phyloP scores from a whole-genome alignment of 2,797 vertebrate genomes.

The Huso huso region DNA sequence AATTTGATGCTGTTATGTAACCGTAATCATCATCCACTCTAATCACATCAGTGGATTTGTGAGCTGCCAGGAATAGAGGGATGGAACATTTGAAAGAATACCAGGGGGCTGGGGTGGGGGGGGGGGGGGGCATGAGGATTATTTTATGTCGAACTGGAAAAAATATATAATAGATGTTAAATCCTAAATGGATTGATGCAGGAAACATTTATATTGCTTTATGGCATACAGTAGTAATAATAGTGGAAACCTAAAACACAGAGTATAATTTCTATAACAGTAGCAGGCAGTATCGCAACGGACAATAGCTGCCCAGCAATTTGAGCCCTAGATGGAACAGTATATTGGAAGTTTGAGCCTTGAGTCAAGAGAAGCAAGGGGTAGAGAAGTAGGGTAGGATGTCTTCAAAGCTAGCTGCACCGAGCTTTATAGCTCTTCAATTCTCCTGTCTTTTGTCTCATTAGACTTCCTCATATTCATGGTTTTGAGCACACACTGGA shows the following conservation, averaged over 20 bases:
- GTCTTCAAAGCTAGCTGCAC: too few species aligned
- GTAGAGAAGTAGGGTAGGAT: too few species aligned
- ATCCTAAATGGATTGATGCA: conserved; percentile 13
- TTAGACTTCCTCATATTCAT: too few species aligned
- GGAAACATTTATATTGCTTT: conserved; percentile 9
- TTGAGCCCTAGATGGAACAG: too few species aligned
- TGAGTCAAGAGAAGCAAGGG: too few species aligned
- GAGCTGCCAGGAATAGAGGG: conserved; percentile 77
- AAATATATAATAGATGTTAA: conserved; percentile 2
- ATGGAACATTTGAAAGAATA: conserved; percentile 54
- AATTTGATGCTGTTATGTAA: conserved; percentile 91
- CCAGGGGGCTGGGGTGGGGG: conserved; percentile 25
- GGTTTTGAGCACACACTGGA: too few species aligned
- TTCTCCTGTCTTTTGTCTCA: too few species aligned
- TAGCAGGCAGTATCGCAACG: not conserved
- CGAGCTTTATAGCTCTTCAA: too few species aligned
- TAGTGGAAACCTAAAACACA: not conserved
- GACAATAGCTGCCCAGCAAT: too few species aligned
- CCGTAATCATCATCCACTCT: conserved; percentile 74
- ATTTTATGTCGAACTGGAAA: not conserved
- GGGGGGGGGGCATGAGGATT: conserved; percentile 22
- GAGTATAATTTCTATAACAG: not conserved
- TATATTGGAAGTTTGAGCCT: too few species aligned
- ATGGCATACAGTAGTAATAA: not conserved
- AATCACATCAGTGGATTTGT: conserved; percentile 82